Evolutionary conservation across 30 jellyfish, hydroid and myxozoan genomes (phyloP), one percentile per base, ranked within the genome.

Genomic region (Hydractinia symbiolongicarpus): DNA sequence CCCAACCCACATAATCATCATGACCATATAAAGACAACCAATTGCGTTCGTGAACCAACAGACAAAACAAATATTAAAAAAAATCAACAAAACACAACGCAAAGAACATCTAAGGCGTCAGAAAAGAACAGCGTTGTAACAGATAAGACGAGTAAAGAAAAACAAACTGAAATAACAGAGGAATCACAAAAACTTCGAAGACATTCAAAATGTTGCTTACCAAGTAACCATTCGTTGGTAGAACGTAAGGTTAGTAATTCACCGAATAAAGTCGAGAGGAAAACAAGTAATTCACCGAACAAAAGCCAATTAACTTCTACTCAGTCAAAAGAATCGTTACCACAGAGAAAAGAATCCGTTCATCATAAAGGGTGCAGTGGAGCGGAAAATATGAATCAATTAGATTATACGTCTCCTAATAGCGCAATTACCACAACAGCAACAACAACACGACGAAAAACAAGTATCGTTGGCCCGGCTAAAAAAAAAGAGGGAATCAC

Each of bases 361-460:
- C 74, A 64, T 64, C 74, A 64, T 13, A 64, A 51, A 64, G 40
- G 6, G 74, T 64, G 74, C 74, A 64, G 74, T 64, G 74, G 74
- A 64, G 74, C 74, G 74, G 74, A 64, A 64, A 64, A 64, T 64
- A 64, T 64, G 44, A 30, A 30, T 30, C 44, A 30, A 30, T 30
- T 30, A 30, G 44, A 30, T 30, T 30, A 30, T 30, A 30, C 44
- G 74, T 64, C 74, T n/a, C 19, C 19, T 64, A 64, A 6, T 13
- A n/a, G 19, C 17, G 19, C 74, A 64, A 64, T 6, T 9, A 64
- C 19, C 74, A 64, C 74, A 64, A 64, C 74, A 64, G 40, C 74
- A 64, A 6, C 74, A 64, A 6, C 74, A 64, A 13, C 17, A 4
- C 19, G 74, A 64, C 19, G 74, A 64, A 64, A 64, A 13, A 64